phyloP scores from a whole-genome alignment of 2,113 vertebrate genomes.

The Periophthalmodon schlosseri region DNA sequence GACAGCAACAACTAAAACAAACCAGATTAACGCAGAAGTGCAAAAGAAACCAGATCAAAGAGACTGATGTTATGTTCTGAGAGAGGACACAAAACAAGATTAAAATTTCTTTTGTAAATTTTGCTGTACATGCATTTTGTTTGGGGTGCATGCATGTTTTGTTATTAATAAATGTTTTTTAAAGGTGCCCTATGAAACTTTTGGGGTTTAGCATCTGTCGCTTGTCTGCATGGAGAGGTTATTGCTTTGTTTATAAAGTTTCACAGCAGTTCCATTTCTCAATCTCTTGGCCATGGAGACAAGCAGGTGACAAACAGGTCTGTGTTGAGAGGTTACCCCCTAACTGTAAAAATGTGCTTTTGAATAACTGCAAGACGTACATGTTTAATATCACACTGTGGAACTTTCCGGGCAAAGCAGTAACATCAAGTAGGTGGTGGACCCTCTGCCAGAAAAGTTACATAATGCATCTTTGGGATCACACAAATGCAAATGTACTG shows the following conservation, averaged over 20 bases:
- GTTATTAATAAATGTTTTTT: background rate
- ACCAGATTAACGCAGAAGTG: constrained; percentile 35
- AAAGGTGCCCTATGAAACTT: background rate
- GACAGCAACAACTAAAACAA: constrained; percentile 7
- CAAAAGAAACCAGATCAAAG: constrained; percentile 32
- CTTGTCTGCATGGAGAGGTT: background rate
- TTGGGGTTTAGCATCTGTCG: background rate
- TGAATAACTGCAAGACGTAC: background rate
- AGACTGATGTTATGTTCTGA: constrained; percentile 7
- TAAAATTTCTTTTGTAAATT: constrained; percentile 13
- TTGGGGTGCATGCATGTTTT: background rate
- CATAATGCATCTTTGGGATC: background rate
- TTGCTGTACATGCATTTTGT: background rate
- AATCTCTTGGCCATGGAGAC: background rate
- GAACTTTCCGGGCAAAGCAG: no score
- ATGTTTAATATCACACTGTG: no score
- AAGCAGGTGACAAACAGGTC: background rate
- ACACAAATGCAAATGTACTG: no score
- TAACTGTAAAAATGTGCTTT: no score
- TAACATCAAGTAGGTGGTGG: no score
- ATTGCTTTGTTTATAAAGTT: background rate
- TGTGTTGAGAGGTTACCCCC: no score
- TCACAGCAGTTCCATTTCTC: background rate
- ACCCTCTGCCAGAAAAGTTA: background rate
- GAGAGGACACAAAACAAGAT: background rate